Conservation (phyloP, 2,797 vertebrate genomes). For the Merluccius polli region DNA sequence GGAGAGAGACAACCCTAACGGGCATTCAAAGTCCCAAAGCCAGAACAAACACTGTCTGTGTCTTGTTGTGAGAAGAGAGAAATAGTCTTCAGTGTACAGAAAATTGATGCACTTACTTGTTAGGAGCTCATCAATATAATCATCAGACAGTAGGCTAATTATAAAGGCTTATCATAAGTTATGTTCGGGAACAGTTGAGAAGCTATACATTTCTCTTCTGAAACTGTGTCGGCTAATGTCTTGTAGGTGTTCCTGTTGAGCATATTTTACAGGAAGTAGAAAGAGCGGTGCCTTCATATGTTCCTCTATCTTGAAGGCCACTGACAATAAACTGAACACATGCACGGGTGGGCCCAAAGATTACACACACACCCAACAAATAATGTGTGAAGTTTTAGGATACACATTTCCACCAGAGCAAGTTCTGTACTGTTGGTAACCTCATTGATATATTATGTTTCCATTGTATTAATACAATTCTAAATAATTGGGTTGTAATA, state of each 20-base stretch:
- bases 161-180: slow-evolving; percentile 11
- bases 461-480: neutral
- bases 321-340: slow-evolving; percentile 63
- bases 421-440: neutral
- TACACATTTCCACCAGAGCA: neutral
- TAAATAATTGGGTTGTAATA: slow-evolving; percentile 1
- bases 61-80: slow-evolving; percentile 7
- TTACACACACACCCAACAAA: slow-evolving; percentile 58
- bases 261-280: slow-evolving; percentile 75
- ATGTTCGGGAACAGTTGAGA: slow-evolving; percentile 16
- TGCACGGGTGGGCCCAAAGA: slow-evolving; percentile 69
- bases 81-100: slow-evolving; percentile 9
- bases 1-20: slow-evolving; percentile 8
- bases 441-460: slow-evolving; percentile 3
- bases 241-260: slow-evolving; percentile 64
- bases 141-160: neutral
- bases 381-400: slow-evolving; percentile 17
- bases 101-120: slow-evolving; percentile 45
- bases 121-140: slow-evolving; percentile 33
- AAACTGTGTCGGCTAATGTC: slow-evolving; percentile 23
- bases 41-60: neutral
- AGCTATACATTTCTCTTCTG: slow-evolving; percentile 45
- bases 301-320: slow-evolving; percentile 80
- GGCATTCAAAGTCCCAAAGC: slow-evolving; percentile 12
- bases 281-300: slow-evolving; percentile 69